Conservation (phyloP, 2,113 vertebrate genomes). For the Mobula hypostoma region DNA sequence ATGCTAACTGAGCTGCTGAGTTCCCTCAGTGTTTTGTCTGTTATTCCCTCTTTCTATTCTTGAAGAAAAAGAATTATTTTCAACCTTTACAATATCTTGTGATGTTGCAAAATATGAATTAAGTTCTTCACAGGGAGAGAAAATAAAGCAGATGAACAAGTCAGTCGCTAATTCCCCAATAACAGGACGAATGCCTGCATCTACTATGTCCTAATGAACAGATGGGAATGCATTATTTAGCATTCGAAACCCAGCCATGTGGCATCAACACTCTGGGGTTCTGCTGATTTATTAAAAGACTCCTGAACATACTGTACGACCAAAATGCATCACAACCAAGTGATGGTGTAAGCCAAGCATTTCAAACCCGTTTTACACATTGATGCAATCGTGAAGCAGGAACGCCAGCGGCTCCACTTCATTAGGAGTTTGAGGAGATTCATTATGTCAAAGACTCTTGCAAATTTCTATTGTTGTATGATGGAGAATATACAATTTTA, state of each 20-base stretch:
- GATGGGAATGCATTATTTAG: slow-evolving; percentile 32
- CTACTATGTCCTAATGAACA: not conserved
- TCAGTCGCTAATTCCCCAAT: not conserved
- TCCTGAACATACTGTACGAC: not conserved
- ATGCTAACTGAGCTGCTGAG: no score
- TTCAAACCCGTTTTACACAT: not conserved
- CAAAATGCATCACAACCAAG: not conserved
- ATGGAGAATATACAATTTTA: no score
- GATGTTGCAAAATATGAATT: not conserved
- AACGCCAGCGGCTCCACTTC: no score
- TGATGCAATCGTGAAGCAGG: no score
- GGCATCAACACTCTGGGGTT: not conserved
- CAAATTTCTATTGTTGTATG: no score
- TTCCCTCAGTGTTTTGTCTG: not conserved
- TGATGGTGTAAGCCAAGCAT: not conserved
- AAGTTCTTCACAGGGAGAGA: not conserved
- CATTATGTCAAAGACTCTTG: no score
- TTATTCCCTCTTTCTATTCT: not conserved
- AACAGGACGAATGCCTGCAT: not conserved
- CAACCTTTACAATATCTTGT: not conserved
- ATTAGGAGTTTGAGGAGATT: no score
- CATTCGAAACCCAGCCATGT: not conserved
- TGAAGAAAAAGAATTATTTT: not conserved
- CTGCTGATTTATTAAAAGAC: not conserved
- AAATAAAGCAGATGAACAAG: not conserved